Percentiles rank a stretch among this genome's conserved stretches.
Evolutionary conservation across 2,888 invertebrate species (phyloP).

Genomic region (Sisyra terminalis): DNA sequence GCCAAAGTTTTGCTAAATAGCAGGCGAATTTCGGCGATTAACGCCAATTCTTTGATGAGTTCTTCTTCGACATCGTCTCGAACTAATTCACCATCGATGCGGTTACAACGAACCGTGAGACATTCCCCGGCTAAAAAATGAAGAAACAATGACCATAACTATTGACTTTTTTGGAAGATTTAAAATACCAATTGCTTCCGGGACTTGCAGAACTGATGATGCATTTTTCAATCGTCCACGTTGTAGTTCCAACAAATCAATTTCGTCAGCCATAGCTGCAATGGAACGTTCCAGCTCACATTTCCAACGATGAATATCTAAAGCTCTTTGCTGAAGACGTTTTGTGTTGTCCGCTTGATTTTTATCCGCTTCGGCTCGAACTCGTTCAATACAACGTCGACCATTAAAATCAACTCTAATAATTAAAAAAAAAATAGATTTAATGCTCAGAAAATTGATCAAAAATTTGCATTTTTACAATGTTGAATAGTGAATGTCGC

Average conservation of each 20-base stretch:
- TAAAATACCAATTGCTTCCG: conserved; percentile 45
- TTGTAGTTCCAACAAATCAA: conserved; percentile 48
- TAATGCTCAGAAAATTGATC: background rate
- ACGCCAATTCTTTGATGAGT: conserved; percentile 53
- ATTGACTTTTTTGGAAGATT: background rate
- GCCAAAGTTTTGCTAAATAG: conserved; percentile 41
- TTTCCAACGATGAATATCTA: conserved; percentile 59
- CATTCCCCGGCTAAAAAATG: conserved; percentile 45
- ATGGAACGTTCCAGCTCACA: conserved; percentile 54
- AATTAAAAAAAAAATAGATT: background rate
- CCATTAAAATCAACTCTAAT: conserved; percentile 39
- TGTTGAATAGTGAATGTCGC: conserved; percentile 22
- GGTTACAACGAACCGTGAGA: conserved; percentile 47
- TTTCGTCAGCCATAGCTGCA: conserved; percentile 50
- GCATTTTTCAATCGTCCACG: conserved; percentile 51
- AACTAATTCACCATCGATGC: conserved; percentile 56
- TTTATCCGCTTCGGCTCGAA: conserved; percentile 47
- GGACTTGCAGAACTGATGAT: conserved; percentile 44
- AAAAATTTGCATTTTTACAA: conserved; percentile 16
- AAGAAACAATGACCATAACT: background rate
- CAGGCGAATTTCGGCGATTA: conserved; percentile 50
- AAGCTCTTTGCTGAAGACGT: conserved; percentile 44
- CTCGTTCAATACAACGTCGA: conserved; percentile 43
- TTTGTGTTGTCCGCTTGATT: conserved; percentile 50
- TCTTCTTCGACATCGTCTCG: conserved; percentile 63